Conservation (phyloP, 2,797 vertebrate species). For the Yasuhikotakia modesta region DNA sequence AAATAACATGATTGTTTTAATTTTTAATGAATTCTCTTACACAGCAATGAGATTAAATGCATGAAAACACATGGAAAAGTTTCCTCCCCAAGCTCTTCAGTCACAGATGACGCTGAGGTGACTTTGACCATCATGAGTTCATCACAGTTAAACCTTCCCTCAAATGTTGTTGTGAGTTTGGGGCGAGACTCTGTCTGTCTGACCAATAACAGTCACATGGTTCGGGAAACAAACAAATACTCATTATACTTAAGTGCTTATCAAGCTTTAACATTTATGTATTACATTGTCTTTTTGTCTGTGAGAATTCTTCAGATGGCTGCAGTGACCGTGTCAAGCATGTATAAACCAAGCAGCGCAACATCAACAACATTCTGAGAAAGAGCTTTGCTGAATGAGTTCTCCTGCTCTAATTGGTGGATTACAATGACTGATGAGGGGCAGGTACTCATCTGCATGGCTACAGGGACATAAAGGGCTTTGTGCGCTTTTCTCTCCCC, state of each 20-base stretch:
- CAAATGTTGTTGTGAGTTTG: no score
- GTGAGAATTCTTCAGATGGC: constrained; percentile 23
- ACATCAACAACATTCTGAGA: constrained; percentile 5
- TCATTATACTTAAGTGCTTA: neutral
- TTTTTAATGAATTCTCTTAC: no score
- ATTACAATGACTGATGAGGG: constrained; percentile 62
- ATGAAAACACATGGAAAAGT: no score
- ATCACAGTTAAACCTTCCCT: no score
- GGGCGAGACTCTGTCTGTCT: no score
- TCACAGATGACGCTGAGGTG: no score
- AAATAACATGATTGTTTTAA: no score
- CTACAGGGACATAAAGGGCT: constrained; percentile 56
- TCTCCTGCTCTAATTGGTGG: constrained; percentile 67
- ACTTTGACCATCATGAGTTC: no score
- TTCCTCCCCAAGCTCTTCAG: no score
- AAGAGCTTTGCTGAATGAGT: constrained; percentile 15
- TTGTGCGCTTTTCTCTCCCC: constrained; percentile 58
- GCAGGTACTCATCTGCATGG: constrained; percentile 61
- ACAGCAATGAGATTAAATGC: no score
- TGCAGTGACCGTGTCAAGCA: constrained; percentile 22
- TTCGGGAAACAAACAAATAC: no score
- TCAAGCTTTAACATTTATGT: neutral
- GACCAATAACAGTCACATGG: neutral
- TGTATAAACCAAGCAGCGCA: neutral
- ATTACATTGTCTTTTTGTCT: neutral